Evolutionary conservation across 2,113 vertebrate species (phyloP).

Genomic region (Dunckerocampus dactyliophorus): DNA sequence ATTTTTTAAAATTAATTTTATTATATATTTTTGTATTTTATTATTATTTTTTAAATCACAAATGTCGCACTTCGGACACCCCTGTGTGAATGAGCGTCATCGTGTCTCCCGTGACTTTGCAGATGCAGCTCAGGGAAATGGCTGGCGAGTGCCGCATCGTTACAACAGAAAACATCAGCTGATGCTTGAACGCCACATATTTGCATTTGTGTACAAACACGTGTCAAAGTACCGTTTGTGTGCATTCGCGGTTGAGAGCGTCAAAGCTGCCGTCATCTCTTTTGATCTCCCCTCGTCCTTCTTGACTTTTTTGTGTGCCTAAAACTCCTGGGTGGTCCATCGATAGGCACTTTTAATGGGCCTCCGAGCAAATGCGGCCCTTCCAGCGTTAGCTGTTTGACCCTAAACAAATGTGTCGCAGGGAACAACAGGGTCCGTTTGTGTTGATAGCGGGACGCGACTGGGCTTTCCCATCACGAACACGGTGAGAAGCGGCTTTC

Average conservation of each 20-base stretch:
- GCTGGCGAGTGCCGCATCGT: too few relatives aligned
- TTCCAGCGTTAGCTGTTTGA: constrained; percentile 44
- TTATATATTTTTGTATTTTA: too few relatives aligned
- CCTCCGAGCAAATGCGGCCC: constrained; percentile 49
- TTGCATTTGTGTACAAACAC: constrained; percentile 5
- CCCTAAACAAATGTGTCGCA: constrained; percentile 62
- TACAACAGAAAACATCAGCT: too few relatives aligned
- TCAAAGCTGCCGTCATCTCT: constrained; percentile 51
- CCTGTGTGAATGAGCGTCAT: too few relatives aligned
- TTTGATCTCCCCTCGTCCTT: neutral
- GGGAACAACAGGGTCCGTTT: constrained; percentile 41
- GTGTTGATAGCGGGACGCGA: constrained; percentile 31
- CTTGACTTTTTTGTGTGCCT: constrained; percentile 39
- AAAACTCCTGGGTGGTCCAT: constrained; percentile 72
- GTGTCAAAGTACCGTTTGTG: constrained; percentile 39
- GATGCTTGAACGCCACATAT: too few relatives aligned
- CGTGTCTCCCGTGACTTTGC: too few relatives aligned
- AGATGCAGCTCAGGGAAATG: too few relatives aligned
- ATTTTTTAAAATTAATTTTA: too few relatives aligned
- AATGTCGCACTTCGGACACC: too few relatives aligned
- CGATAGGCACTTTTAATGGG: constrained; percentile 59
- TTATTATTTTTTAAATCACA: too few relatives aligned
- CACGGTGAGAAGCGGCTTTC: constrained; percentile 6
- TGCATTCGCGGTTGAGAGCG: constrained; percentile 33
- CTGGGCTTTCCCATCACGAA: constrained; percentile 32